A percentile compares a stretch with the other conserved stretches of the same genome.
These are phyloP conservation scores for Osmoderma eremita DNA, from an alignment of 2,888 invertebrate genomes.

Conservation along the genomic window DNA sequence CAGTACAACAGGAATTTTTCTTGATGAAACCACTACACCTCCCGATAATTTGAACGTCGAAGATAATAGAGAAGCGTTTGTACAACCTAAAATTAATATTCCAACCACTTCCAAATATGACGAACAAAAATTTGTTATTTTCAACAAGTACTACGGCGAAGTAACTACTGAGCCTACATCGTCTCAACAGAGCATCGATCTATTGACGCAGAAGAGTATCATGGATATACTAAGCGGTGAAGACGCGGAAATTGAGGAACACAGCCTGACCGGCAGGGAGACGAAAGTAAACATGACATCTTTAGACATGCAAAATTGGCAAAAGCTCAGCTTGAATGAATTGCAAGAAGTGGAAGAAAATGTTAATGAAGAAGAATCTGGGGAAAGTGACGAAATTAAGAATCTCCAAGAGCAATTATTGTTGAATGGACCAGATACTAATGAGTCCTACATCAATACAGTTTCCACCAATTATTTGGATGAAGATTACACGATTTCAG, in stretches of 20 bases:
- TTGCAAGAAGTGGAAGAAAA: conserved; percentile 3
- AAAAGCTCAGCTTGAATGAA: conserved; percentile 21
- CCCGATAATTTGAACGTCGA: neutral
- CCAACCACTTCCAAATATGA: neutral
- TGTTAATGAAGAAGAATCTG: neutral
- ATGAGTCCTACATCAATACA: neutral
- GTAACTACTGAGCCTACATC: neutral
- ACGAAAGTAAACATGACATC: conserved; percentile 3
- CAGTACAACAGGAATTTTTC: too few relatives aligned
- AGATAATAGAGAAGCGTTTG: neutral
- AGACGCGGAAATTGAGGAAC: neutral
- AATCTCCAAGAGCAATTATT: neutral
- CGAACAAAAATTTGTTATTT: neutral
- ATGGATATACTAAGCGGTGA: conserved; percentile 8
- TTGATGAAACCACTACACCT: neutral
- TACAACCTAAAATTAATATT: conserved; percentile 3
- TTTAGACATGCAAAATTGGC: neutral
- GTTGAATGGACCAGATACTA: neutral
- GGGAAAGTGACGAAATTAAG: conserved; percentile 1
- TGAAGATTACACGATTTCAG: conserved; percentile 15
- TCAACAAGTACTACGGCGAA: neutral
- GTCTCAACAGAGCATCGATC: neutral
- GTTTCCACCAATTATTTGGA: conserved; percentile 5
- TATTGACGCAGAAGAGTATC: neutral
- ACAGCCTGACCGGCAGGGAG: conserved; percentile 1